Evolutionary conservation across 2,797 vertebrate genomes (phyloP).

Genomic region (Philypnodon macrostomus): DNA sequence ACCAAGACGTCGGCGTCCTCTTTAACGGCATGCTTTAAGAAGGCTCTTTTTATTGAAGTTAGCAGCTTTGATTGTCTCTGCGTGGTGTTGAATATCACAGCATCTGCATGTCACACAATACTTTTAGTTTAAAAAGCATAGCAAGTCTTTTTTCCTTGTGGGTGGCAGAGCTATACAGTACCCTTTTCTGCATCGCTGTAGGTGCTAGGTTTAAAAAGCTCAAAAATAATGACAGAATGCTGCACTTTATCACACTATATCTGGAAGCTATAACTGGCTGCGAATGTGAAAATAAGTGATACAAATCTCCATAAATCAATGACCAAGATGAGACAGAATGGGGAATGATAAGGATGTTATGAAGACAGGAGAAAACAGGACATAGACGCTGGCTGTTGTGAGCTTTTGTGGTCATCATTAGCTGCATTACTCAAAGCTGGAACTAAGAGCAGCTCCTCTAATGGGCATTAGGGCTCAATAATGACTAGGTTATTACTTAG

Average conservation of each 20-base stretch:
- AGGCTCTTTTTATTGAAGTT: constrained; percentile 41
- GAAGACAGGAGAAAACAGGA: constrained; percentile 41
- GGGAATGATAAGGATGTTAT: constrained; percentile 28
- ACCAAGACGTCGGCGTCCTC: constrained; percentile 8
- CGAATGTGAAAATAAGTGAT: constrained; percentile 36
- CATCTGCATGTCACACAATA: constrained; percentile 29
- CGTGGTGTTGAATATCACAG: constrained; percentile 36
- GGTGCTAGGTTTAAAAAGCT: constrained; percentile 17
- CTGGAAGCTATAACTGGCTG: constrained; percentile 26
- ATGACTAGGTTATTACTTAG: constrained; percentile 72
- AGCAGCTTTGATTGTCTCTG: constrained; percentile 34
- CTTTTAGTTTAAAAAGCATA: constrained; percentile 25
- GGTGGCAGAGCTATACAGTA: constrained; percentile 6
- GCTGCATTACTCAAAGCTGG: constrained; percentile 40
- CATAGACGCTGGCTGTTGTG: constrained; percentile 21
- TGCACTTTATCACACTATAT: constrained; percentile 35
- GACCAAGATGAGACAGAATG: constrained; percentile 19
- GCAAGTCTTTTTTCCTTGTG: constrained; percentile 4
- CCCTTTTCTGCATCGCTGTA: constrained; percentile 5
- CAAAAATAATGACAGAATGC: constrained; percentile 14
- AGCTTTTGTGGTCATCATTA: constrained; percentile 48
- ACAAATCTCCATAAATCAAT: constrained; percentile 43
- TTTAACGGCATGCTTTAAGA: constrained; percentile 16
- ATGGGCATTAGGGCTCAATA: constrained; percentile 75
- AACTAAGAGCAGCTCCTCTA: constrained; percentile 60